Evolutionary conservation across 2,797 vertebrate genomes (phyloP).

Genomic region (Sylvia borin): DNA sequence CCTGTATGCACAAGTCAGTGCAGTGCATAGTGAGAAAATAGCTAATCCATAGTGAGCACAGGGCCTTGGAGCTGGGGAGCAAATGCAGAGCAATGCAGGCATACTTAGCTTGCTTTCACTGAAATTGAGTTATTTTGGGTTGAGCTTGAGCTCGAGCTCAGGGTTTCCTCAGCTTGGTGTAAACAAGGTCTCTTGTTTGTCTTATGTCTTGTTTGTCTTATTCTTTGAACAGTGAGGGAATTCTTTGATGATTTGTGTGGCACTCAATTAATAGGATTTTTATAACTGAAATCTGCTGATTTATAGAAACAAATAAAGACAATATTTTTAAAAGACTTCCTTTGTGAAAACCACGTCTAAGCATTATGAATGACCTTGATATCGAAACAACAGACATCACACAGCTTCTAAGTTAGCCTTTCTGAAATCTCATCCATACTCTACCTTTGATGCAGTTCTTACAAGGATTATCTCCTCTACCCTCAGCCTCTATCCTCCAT

Average conservation of each 20-base stretch:
- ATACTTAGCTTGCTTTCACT: background rate
- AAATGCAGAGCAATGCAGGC: background rate
- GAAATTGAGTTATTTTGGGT: background rate
- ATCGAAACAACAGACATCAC: conserved; percentile 14
- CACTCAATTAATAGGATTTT: conserved; percentile 9
- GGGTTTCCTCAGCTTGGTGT: background rate
- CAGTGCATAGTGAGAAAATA: background rate
- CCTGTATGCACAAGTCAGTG: background rate
- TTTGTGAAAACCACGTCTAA: background rate
- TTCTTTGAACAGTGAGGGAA: background rate
- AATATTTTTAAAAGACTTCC: conserved; percentile 20
- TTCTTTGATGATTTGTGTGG: conserved; percentile 12
- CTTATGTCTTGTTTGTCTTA: background rate
- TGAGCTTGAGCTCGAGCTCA: background rate
- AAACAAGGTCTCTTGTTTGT: background rate
- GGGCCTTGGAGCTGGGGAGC: background rate
- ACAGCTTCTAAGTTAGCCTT: conserved; percentile 16
- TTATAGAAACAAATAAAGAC: conserved; percentile 19
- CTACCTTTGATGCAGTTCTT: conserved; percentile 35
- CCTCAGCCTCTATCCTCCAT: background rate
- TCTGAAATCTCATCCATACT: conserved; percentile 10
- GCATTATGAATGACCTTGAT: conserved; percentile 30
- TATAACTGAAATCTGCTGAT: background rate
- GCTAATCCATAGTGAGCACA: background rate
- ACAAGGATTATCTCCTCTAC: conserved; percentile 28